phyloP scores from a whole-genome alignment of 1,140 invertebrate genomes.

The Drosophila insularis region DNA sequence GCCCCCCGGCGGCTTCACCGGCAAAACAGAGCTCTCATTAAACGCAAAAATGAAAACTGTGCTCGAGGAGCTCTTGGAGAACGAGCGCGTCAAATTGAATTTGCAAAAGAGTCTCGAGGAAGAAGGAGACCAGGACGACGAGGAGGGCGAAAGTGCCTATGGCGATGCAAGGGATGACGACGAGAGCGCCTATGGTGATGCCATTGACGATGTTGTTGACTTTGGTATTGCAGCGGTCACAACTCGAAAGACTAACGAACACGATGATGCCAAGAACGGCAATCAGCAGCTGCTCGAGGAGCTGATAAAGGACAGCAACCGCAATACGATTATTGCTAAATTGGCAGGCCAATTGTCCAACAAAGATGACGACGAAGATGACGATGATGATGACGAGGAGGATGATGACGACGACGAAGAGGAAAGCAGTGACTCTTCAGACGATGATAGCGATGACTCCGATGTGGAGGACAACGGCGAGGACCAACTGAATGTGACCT shows the following conservation, averaged over 20 bases:
- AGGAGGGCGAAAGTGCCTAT: slow-evolving; percentile 55
- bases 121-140: slow-evolving; percentile 37
- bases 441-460: slow-evolving; percentile 68
- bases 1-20: slow-evolving; percentile 29
- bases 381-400: slow-evolving; percentile 44
- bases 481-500: slow-evolving; percentile 57
- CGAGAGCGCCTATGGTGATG: slow-evolving; percentile 67
- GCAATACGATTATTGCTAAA: slow-evolving; percentile 72
- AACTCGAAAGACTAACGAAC: slow-evolving; percentile 31
- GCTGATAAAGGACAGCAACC: slow-evolving; percentile 76
- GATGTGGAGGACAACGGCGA: slow-evolving; percentile 71
- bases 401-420: slow-evolving; percentile 63
- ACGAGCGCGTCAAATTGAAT: slow-evolving; percentile 82
- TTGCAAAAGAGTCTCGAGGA: slow-evolving; percentile 81
- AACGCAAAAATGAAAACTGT: slow-evolving; percentile 83
- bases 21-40: slow-evolving; percentile 76
- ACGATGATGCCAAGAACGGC: slow-evolving; percentile 64
- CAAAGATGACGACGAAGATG: slow-evolving; percentile 62
- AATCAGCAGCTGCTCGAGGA: slow-evolving; percentile 74
- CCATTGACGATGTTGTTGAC: slow-evolving; percentile 74
- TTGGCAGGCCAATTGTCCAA: slow-evolving; percentile 64
- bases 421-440: slow-evolving; percentile 67
- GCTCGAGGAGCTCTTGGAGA: slow-evolving; percentile 79
- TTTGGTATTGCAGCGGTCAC: slow-evolving; percentile 43
- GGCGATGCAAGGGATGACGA: slow-evolving; percentile 67